Base-by-base conservation (phyloP, 2,888 invertebrate species). In the Spilosoma lubricipeda region DNA sequence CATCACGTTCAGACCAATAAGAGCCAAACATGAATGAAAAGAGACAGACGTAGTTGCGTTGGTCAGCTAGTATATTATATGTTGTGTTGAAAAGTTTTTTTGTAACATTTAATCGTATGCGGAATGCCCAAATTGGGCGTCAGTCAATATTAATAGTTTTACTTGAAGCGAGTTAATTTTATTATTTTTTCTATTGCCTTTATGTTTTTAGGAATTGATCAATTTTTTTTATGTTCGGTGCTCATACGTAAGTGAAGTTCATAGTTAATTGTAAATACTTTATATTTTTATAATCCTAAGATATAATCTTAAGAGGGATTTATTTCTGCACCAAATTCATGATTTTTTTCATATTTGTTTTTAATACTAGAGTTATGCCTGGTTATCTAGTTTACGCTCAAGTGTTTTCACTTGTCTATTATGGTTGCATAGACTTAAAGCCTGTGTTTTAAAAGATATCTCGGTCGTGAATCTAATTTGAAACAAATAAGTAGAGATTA, bases 211-310 rank as follows among this genome's bases (percentile, higher is more conserved):
- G 67, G 67, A 67, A 67, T 67, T 67, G 67, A 45, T 30, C 27
- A 5, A 67, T 36, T 18, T 27, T 8, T n/a, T 18, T 42, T 42
- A 39, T n/a, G 42, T 67, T 42, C 42, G 67, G 45, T 67, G 42
- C 45, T 20, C 30, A 45, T 45, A 45, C 11, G 45, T 67, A 27
- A 67, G 23, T 1, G 8, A 67, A 48, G 30, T 48, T 67, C 48
- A 48, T 67, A 67, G 67, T 20, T 67, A 48, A 67, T 67, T 67
- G 67, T 67, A 67, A 33, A 67, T 48, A 48, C 39, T 13, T 48
- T 23, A n/a, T 56, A 56, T 56, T n/a, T 18, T n/a, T n/a, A n/a
- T 56, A 9, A 23, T 56, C 23, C 23, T 56, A n/a, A 59, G 59
- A 27, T 27, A 27, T 59, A 27, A 11, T 1, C 9, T 11, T 39